phyloP scores from a whole-genome alignment of 1,140 invertebrate genomes.

The Atta cephalotes region DNA sequence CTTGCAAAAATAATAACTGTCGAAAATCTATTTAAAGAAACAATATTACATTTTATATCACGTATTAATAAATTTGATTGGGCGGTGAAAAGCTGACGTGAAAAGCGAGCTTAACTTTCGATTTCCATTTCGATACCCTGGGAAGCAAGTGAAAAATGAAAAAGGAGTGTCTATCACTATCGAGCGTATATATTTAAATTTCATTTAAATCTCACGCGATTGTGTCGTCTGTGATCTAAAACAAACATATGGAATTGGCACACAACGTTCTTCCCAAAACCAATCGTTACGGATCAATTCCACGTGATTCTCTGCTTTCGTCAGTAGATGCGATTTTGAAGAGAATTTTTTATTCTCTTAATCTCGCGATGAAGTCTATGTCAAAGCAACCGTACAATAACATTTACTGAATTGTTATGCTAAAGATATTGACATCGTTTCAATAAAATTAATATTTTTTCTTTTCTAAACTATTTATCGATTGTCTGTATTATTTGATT shows the following conservation, averaged over 20 bases:
- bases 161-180: not conserved
- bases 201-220: constrained; percentile 4
- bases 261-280: not conserved
- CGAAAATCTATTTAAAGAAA: not conserved
- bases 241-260: constrained; percentile 35
- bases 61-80: constrained; percentile 7
- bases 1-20: not conserved
- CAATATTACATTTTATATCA: not conserved
- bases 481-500: not conserved
- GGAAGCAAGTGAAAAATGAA: not conserved
- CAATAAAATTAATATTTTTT: constrained; percentile 1
- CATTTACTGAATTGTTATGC: not conserved
- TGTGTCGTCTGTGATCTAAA: constrained; percentile 19
- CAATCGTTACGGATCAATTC: constrained; percentile 8
- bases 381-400: not conserved
- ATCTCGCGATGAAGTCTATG: not conserved
- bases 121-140: not conserved
- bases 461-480: not conserved
- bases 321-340: not conserved
- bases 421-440: not conserved
- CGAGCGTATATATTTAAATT: constrained; percentile 27
- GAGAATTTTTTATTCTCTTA: not conserved
- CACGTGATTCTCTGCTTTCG: not conserved
- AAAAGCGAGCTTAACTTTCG: not conserved
- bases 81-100: not conserved